Evolutionary conservation across 2,113 vertebrate genomes (phyloP).

Genomic region (Rhombomys opimus): DNA sequence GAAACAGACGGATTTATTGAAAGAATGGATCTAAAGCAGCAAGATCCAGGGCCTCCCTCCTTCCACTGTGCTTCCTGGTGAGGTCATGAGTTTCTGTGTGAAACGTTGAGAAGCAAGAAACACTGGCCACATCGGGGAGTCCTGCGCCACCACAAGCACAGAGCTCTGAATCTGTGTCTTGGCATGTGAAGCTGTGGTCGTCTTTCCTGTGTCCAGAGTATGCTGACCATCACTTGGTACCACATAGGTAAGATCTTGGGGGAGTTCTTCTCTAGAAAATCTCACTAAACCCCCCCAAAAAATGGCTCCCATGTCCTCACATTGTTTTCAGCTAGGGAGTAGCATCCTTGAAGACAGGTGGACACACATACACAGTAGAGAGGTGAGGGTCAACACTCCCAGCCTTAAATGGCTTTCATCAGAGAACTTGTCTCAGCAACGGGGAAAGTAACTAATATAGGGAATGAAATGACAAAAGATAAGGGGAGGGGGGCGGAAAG

Average conservation of each 20-base stretch:
- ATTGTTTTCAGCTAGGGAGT: not conserved
- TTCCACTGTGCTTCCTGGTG: not conserved
- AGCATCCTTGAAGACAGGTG: not conserved
- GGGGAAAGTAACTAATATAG: not conserved
- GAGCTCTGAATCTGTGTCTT: not conserved
- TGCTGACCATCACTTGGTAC: accelerated
- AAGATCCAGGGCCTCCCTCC: too few species aligned
- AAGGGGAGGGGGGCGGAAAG: not conserved
- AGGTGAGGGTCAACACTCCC: not conserved
- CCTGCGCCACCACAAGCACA: not conserved
- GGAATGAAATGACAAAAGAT: not conserved
- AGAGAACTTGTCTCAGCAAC: not conserved
- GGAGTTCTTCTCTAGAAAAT: not conserved
- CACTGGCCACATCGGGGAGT: not conserved
- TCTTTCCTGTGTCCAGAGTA: not conserved
- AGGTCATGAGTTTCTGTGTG: not conserved
- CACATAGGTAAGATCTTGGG: not conserved
- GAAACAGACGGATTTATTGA: not conserved
- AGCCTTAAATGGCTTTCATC: not conserved
- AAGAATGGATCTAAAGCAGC: not conserved
- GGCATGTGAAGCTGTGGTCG: not conserved
- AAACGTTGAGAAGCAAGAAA: not conserved
- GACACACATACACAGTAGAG: not conserved
- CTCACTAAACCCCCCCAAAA: not conserved
- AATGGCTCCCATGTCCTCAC: too few species aligned